A percentile compares a stretch with the other conserved stretches of the same genome.
These are phyloP conservation scores for Pseudobourletiella spinata DNA, from an alignment of 1,140 invertebrate genomes.

Conservation along the genomic window DNA sequence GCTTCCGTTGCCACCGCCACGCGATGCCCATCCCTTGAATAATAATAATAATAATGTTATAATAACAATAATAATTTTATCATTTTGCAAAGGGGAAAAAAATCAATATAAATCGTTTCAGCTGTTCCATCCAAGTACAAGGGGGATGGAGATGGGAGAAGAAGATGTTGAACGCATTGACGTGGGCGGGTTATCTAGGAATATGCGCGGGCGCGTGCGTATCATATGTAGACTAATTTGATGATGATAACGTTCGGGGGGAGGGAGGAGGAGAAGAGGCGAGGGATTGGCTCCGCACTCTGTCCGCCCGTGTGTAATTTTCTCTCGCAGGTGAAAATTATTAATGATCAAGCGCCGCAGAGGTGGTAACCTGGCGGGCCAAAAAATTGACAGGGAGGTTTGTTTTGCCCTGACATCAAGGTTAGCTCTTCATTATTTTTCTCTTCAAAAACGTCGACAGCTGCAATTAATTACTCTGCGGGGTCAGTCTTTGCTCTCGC, in stretches of 20 bases:
- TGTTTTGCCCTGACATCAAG: constrained; percentile 14
- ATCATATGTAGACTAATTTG: not conserved
- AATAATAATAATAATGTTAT: no score
- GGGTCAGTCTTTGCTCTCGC: no score
- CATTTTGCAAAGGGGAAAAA: no score
- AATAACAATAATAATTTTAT: no score
- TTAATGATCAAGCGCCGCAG: no score
- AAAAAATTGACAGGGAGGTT: constrained; percentile 19
- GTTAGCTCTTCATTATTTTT: constrained; percentile 17
- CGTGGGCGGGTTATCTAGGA: not conserved
- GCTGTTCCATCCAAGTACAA: not conserved
- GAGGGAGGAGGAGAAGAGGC: not conserved
- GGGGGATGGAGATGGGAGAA: not conserved
- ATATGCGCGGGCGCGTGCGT: not conserved
- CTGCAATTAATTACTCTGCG: constrained; percentile 24
- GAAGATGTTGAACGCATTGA: no score
- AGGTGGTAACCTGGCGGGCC: not conserved
- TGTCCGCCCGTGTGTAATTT: no score
- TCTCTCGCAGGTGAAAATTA: no score
- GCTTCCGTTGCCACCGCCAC: no score
- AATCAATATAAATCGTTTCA: no score
- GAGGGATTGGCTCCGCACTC: no score
- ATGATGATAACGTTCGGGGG: not conserved
- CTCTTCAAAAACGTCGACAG: constrained; percentile 17
- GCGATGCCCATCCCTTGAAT: no score